These are phyloP conservation scores for Parazoanthus atlanticus DNA, from an alignment of 92 coral and sea anemone genomes.

Conservation along the genomic window DNA sequence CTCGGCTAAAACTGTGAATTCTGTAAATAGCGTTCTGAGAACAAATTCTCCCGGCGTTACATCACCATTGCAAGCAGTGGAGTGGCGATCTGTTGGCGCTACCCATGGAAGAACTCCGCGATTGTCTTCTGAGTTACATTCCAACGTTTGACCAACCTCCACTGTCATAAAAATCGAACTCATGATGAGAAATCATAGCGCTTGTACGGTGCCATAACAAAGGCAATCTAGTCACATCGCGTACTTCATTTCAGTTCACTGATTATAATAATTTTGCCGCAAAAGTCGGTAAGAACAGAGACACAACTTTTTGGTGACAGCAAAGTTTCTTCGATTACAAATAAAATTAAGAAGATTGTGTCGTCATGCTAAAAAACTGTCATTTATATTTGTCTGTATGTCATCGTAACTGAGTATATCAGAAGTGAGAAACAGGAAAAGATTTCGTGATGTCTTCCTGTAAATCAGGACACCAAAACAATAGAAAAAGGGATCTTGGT, in stretches of 20 bases:
- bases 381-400: neutral
- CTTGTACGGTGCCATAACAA: conserved; percentile 4
- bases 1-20: conserved; percentile 90
- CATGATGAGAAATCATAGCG: neutral
- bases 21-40: conserved; percentile 88
- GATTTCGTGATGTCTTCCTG: neutral
- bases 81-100: conserved; percentile 64
- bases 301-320: conserved; percentile 2
- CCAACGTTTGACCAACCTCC: conserved; percentile 55
- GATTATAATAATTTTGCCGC: neutral
- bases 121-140: conserved; percentile 57
- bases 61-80: conserved; percentile 59
- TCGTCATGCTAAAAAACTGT: neutral
- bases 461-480: neutral
- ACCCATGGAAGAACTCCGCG: conserved; percentile 85
- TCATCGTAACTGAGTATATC: conserved; percentile 1
- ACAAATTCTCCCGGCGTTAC: conserved; percentile 97
- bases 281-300: neutral
- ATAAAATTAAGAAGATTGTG: neutral
- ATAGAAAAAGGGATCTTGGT: conserved; percentile 13
- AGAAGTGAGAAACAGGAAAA: neutral
- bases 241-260: conserved; percentile 8
- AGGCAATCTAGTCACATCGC: neutral
- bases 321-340: conserved; percentile 15
- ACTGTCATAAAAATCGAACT: conserved; percentile 46